Evolutionary conservation across 2,797 vertebrate genomes (phyloP).

Genomic region (Prionace glauca): DNA sequence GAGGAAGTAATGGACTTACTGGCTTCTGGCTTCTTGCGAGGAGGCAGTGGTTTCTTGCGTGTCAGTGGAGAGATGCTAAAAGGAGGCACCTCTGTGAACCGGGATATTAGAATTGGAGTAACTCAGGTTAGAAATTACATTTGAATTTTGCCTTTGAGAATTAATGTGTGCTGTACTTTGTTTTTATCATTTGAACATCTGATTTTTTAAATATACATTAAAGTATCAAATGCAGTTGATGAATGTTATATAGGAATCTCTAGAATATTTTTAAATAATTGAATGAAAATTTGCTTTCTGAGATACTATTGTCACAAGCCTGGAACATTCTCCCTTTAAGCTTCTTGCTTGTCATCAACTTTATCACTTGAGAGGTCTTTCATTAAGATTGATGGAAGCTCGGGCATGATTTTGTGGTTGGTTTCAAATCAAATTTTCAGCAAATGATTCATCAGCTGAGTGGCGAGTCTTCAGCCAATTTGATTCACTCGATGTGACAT

Average conservation of each 20-base stretch:
- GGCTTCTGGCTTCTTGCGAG: constrained; percentile 75
- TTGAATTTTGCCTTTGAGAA: not conserved
- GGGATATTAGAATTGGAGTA: constrained; percentile 78
- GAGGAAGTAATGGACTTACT: constrained; percentile 79
- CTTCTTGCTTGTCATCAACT: not conserved
- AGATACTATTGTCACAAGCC: not conserved
- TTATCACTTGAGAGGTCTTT: not conserved
- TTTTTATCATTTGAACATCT: no score
- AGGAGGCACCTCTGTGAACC: constrained; percentile 75
- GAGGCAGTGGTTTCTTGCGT: constrained; percentile 78
- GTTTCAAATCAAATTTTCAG: not conserved
- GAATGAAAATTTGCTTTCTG: not conserved
- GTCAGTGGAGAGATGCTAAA: constrained; percentile 84
- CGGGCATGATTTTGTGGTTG: not conserved
- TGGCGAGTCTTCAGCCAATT: not conserved
- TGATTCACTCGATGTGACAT: not conserved
- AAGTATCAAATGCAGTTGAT: not conserved
- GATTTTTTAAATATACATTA: not conserved
- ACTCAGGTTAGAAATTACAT: constrained; percentile 67
- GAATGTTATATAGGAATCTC: not conserved
- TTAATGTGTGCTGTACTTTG: not conserved
- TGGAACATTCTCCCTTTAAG: not conserved
- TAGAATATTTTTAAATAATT: not conserved
- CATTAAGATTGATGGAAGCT: not conserved
- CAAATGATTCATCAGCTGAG: not conserved